Conservation (phyloP, 2,888 invertebrate genomes). For the Pantelozetes paolii region DNA sequence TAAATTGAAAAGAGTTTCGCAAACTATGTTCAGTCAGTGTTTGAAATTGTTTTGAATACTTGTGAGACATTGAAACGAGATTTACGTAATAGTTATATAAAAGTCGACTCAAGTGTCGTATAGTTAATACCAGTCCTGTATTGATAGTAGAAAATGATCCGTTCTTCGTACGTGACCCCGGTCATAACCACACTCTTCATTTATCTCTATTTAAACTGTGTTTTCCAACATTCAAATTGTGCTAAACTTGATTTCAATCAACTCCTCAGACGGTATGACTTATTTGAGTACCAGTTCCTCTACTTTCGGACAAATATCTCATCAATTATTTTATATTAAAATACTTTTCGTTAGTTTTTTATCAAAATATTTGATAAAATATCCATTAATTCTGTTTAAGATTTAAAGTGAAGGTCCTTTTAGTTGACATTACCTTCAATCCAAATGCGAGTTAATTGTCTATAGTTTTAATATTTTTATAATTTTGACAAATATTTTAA, state of each 20-base stretch:
- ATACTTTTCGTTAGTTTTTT: no score
- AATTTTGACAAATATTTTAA: no score
- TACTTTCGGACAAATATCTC: no score
- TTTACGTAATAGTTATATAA: neutral
- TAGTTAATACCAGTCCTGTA: neutral
- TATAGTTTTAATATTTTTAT: no score
- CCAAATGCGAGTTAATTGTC: no score
- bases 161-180: neutral
- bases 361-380: no score
- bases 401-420: no score
- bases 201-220: slow-evolving; percentile 5
- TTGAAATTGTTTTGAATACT: neutral
- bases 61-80: neutral
- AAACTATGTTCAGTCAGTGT: neutral
- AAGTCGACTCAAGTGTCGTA: neutral
- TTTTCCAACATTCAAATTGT: neutral
- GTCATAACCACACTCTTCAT: neutral
- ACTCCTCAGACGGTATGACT: slow-evolving; percentile 7
- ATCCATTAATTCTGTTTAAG: no score
- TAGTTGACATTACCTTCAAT: no score
- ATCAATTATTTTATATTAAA: no score
- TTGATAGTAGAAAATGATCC: neutral
- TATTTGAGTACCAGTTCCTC: no score
- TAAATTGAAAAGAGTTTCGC: neutral
- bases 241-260: slow-evolving; percentile 13